Evolutionary conservation across 2,797 vertebrate genomes (phyloP), one percentile per base, ranked within the genome.

Genomic region (Peromyscus nudipes): DNA sequence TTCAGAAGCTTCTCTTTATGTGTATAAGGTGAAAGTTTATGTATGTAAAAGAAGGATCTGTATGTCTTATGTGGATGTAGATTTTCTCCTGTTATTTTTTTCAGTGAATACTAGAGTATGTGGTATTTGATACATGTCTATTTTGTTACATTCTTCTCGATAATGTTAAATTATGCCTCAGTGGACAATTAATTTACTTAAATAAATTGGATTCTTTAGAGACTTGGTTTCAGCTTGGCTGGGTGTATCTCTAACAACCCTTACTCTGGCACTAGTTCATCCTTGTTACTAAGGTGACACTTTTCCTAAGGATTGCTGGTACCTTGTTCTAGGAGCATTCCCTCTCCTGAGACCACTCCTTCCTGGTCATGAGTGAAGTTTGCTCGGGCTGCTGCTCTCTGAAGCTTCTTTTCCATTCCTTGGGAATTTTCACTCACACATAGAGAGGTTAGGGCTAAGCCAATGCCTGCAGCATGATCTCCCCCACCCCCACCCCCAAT

Each of bases 141-240:
- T 82, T 89, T 88, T 91, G 17, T 87, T 92, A 37, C 40, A 65
- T 16, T 60, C 52, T 82, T 89, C 67, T 82, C 52, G 76, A 52
- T 60, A 81, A 29, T 62, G 3, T 65, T 89, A 49, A 10, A 23
- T 81, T 95, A 96, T 77, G 8, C 60, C 64, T 17, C n/a, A 62
- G 31, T 67, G 37, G 62, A 34, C 84, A 69, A 75, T 57, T 92
- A 34, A 62, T n/a, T 89, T 82, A 64, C n/a, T 77, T 91, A 49
- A 91, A 55, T 76, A 75, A 87, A 1, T 84, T 91, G 29, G 23
- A 49, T 40, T 49, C 21, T 94, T 73, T 80, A 16, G 17, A 92
- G 37, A 29, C 77, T 91, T 85, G 16, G 37, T 92, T 93, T 67
- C 29, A 12, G 37, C 31, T 88, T 19, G 88, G 25, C 14, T 65